These are phyloP conservation scores for Otis tarda DNA, from an alignment of 2,113 vertebrate species.

Conservation along the genomic window DNA sequence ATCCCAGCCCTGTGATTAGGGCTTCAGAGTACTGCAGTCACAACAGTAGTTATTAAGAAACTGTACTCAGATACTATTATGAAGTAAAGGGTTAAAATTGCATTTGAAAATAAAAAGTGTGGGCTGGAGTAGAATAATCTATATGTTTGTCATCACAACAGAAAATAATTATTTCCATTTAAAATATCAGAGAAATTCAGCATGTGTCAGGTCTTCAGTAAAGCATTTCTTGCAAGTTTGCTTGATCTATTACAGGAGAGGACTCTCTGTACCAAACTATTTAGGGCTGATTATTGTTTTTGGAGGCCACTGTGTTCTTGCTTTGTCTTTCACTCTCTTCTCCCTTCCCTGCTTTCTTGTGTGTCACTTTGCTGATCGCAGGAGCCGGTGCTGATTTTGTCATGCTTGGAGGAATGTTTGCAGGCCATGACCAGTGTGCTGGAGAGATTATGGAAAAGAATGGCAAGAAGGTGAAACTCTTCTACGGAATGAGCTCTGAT, in stretches of 20 bases:
- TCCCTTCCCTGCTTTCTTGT: neutral
- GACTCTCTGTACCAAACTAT: neutral
- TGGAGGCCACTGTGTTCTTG: neutral
- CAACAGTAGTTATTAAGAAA: neutral
- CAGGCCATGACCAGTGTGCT: conserved; percentile 94
- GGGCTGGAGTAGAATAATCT: neutral
- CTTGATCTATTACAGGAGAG: neutral
- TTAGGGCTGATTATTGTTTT: neutral
- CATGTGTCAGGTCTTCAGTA: neutral
- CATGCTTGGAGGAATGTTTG: conserved; percentile 98
- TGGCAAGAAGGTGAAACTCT: conserved; percentile 93
- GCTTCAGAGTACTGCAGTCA: neutral
- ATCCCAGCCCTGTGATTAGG: neutral
- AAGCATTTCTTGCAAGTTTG: neutral
- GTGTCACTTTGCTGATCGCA: conserved; percentile 34
- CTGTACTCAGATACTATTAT: neutral
- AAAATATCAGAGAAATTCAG: neutral
- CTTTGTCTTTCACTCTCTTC: neutral
- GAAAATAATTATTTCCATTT: neutral
- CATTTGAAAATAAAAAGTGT: neutral
- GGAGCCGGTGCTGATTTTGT: conserved; percentile 97
- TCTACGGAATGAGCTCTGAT: conserved; percentile 99
- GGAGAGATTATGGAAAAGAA: conserved; percentile 93
- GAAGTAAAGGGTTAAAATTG: neutral
- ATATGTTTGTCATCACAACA: neutral